Percentiles rank a stretch among this genome's conserved stretches.
Evolutionary conservation across 2,113 vertebrate genomes (phyloP).

Genomic region (Ranitomeya variabilis): DNA sequence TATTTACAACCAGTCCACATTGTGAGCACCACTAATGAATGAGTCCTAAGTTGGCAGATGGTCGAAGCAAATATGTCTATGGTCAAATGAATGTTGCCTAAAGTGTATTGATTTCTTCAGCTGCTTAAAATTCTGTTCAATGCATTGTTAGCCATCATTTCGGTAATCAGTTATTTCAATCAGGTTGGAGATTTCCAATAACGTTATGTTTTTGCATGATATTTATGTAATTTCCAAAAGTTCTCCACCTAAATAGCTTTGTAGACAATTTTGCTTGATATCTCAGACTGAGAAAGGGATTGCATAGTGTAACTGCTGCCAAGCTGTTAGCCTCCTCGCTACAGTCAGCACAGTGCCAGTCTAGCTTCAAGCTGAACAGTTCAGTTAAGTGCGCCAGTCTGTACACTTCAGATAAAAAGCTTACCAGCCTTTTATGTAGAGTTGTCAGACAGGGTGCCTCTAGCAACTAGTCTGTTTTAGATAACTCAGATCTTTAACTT

Average conservation of each 20-base stretch:
- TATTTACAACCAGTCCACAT: neutral
- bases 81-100: neutral
- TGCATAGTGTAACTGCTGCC: neutral
- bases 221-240: neutral
- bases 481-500: neutral
- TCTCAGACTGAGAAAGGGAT: neutral
- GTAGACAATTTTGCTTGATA: neutral
- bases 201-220: neutral
- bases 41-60: neutral
- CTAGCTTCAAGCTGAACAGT: neutral
- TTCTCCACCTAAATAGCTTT: neutral
- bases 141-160: neutral
- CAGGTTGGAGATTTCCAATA: neutral
- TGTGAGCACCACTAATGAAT: neutral
- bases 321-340: neutral
- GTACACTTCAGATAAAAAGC: neutral
- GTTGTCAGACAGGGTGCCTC: neutral
- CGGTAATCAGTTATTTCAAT: neutral
- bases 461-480: neutral
- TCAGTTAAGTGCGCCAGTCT: neutral
- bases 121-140: neutral
- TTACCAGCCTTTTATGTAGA: neutral
- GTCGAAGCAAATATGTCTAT: neutral
- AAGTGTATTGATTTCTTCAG: neutral
- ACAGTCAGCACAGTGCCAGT: neutral